Evolutionary conservation across 2,888 invertebrate genomes (phyloP).

Genomic region (Helicoverpa assulta): DNA sequence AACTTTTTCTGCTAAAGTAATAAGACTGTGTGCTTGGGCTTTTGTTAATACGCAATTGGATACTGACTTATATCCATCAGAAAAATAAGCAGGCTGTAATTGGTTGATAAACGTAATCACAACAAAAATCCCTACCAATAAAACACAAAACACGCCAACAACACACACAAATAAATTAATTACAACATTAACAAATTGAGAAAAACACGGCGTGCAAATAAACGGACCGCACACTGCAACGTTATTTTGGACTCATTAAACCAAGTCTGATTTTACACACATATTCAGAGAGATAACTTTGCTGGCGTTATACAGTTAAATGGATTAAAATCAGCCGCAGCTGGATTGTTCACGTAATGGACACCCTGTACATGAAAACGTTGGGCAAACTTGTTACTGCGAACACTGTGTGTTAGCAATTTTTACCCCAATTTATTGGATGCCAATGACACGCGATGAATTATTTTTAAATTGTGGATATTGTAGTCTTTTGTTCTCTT

Average conservation of each 20-base stretch:
- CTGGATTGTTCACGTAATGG: constrained; percentile 83
- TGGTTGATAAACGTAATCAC: background rate
- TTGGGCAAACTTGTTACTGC: constrained; percentile 72
- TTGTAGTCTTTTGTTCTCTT: constrained; percentile 17
- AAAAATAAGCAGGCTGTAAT: background rate
- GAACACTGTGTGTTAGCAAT: constrained; percentile 55
- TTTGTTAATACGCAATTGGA: background rate
- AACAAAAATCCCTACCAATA: constrained; percentile 5
- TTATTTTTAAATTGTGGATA: constrained; percentile 42
- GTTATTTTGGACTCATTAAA: constrained; percentile 83
- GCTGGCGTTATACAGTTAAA: constrained; percentile 81
- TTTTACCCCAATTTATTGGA: constrained; percentile 60
- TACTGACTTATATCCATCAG: background rate
- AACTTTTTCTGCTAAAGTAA: too few relatives aligned
- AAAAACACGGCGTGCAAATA: constrained; percentile 69
- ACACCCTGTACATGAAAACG: constrained; percentile 75
- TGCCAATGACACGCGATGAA: constrained; percentile 37
- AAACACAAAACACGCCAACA: constrained; percentile 24
- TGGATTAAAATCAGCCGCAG: constrained; percentile 85
- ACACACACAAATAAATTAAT: constrained; percentile 64
- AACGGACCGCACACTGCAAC: constrained; percentile 65
- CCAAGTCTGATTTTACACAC: constrained; percentile 80
- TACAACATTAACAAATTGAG: constrained; percentile 66
- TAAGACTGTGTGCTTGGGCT: too few relatives aligned
- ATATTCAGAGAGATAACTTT: constrained; percentile 80